Evolutionary conservation across 2,113 vertebrate species (phyloP), one percentile per base, ranked within the genome.

Genomic region (Globicephala melas): DNA sequence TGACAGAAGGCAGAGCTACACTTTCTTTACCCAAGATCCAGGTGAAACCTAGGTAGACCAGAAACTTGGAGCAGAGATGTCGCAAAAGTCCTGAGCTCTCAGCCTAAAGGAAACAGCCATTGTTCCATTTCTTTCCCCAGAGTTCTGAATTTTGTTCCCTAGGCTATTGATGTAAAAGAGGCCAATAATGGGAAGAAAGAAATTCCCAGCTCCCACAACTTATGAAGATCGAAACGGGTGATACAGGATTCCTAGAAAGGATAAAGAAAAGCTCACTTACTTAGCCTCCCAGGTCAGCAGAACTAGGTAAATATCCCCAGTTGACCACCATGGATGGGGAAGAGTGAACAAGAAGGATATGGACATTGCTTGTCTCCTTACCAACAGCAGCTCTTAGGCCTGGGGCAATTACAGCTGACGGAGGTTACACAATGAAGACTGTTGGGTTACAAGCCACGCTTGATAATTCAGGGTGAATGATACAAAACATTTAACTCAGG

Each of bases 211-310:
- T 89, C 68, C n/a, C 86, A 89, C 50, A 93, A n/a, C 23, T 79
- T 70, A 71, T 18, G 63, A 95, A 68, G 74, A 93, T 0, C 33
- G 6, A 91, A 47, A 71, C 26, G 23, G 58, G 26, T 31, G n/a
- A 85, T 79, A 21, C 3, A 79, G 20, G 65, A 91, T 86, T 89
- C 58, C 60, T 17, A 94, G 21, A 63, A 92, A 97, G 14, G 44
- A 71, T 21, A 33, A 44, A n/a, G n/a, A 47, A 23, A 86, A 33
- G 25, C 36, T 94, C 21, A 63, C 28, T 95, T 36, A 6, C 53
- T 94, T 70, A 82, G 38, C 26, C 68, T 84, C 73, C 65, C 31
- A 82, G 62, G 70, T 91, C 86, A 94, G 71, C 91, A 95, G 71
- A 89, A 89, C 47, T 65, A 93, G 80, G 88, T 93, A 73, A 89